Evolutionary conservation across 2,797 vertebrate species (phyloP), one percentile per base, ranked within the genome.

Genomic region (Carcharodon carcharias): DNA sequence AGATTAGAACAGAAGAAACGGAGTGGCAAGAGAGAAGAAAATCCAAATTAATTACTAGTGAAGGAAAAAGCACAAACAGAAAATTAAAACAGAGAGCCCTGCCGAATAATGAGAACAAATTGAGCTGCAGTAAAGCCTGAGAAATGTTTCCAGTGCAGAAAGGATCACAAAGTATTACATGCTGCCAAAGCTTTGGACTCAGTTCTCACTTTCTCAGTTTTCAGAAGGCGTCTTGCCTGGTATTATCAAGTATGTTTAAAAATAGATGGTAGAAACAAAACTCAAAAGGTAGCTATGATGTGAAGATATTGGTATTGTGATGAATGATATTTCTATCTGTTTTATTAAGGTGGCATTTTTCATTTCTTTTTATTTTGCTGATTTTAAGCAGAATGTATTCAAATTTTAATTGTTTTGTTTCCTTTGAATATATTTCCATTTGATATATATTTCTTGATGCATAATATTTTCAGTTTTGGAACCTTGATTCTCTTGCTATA

Each of bases 241-340:
- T 58, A 58, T 61, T 91, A 91, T 91, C 56, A 91, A 61, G 31
- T n/a, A n/a, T 91, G 88, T 91, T 91, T 31, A 61, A n/a, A 88
- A 88, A 88, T 88, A 54, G 50, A 88, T 31, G 23, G 2, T 11
- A 14, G 26, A 56, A 88, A 56, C 50, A 88, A 56, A 88, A 88
- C 23, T 88, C 87, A 7, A 56, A 28, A 58, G 54, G 12, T 61
- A 35, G 4, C 56, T 2, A 4, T 58, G 56, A 91, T 91, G 16
- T 61, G 88, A 31, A 89, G 61, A 61, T 35, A 5, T 61, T 89
- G 45, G 21, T 88, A 28, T 61, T 35, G 16, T 1, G 21, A 91
- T 35, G 56, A 89, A 56, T 58, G 88, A 18, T 12, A n/a, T 18
- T 61, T 63, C 12, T 89, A 56, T 89, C 50, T 40, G 61, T 92